Evolutionary conservation across 2,888 invertebrate genomes (phyloP).

Genomic region (Oligia strigilis): DNA sequence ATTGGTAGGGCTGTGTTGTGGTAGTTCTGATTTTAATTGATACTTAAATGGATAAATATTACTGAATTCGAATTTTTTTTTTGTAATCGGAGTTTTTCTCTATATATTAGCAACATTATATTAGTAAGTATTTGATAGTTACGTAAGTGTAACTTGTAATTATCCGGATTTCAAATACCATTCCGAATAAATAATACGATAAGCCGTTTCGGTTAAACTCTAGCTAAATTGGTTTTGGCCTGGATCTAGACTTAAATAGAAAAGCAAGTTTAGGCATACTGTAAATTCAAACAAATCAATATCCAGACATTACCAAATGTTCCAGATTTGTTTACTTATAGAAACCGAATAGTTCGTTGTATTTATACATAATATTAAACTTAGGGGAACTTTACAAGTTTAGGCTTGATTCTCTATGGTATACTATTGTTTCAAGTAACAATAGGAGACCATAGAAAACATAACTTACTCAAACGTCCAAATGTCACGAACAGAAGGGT

Average conservation of each 20-base stretch:
- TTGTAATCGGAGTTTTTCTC: not conserved
- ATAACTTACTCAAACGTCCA: not conserved
- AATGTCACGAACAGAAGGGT: not conserved
- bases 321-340: conserved; percentile 14
- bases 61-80: not conserved
- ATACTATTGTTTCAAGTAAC: conserved; percentile 14
- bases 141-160: not conserved
- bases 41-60: not conserved
- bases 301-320: conserved; percentile 16
- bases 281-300: conserved; percentile 46
- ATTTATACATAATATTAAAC: not conserved
- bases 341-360: not conserved
- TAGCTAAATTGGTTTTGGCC: conserved; percentile 33
- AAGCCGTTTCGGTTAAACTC: not conserved
- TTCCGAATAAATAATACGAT: not conserved
- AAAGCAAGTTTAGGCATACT: conserved; percentile 5
- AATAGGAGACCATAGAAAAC: not conserved
- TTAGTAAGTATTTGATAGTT: not conserved
- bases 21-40: conserved; percentile 28
- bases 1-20: conserved; percentile 29
- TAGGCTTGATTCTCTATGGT: not conserved
- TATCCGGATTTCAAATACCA: not conserved
- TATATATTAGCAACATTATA: not conserved
- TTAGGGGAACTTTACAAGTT: not conserved
- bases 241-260: conserved; percentile 44